Conservation (phyloP, 1,140 invertebrate species). For the Drosophila miranda region DNA sequence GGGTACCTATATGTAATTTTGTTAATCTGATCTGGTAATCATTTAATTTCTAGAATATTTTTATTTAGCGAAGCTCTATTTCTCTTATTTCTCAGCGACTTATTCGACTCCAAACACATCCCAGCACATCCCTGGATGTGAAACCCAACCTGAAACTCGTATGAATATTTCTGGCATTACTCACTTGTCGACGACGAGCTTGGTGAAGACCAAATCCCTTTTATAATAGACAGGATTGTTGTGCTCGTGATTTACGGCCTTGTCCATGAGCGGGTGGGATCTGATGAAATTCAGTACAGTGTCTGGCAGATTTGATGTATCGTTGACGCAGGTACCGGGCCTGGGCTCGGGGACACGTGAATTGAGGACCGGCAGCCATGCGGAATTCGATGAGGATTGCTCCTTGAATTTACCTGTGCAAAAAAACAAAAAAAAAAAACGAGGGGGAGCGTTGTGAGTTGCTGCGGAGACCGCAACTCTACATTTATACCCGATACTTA, state of each 20-base stretch:
- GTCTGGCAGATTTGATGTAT: constrained; percentile 92
- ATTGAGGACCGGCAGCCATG: constrained; percentile 94
- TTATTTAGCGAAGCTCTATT: too few species aligned
- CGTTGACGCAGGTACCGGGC: constrained; percentile 94
- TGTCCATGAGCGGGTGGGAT: constrained; percentile 97
- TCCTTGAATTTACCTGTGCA: constrained; percentile 92
- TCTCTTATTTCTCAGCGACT: too few species aligned
- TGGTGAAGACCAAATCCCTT: constrained; percentile 92
- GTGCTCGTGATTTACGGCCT: constrained; percentile 93
- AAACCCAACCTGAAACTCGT: neutral
- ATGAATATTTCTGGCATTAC: constrained; percentile 38
- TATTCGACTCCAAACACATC: too few species aligned
- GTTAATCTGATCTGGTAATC: too few species aligned
- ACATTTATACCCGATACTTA: too few species aligned
- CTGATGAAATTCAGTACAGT: constrained; percentile 96
- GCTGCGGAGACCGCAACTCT: too few species aligned
- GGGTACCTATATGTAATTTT: too few species aligned
- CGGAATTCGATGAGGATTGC: constrained; percentile 92
- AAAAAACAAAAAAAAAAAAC: too few species aligned
- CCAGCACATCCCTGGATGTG: too few species aligned
- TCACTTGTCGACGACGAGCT: constrained; percentile 90
- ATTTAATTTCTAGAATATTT: too few species aligned
- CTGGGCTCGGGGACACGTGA: constrained; percentile 94
- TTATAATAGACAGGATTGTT: constrained; percentile 95
- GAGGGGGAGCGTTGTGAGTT: too few species aligned